phyloP scores from a whole-genome alignment of 2,113 vertebrate species.

The Podiceps cristatus region DNA sequence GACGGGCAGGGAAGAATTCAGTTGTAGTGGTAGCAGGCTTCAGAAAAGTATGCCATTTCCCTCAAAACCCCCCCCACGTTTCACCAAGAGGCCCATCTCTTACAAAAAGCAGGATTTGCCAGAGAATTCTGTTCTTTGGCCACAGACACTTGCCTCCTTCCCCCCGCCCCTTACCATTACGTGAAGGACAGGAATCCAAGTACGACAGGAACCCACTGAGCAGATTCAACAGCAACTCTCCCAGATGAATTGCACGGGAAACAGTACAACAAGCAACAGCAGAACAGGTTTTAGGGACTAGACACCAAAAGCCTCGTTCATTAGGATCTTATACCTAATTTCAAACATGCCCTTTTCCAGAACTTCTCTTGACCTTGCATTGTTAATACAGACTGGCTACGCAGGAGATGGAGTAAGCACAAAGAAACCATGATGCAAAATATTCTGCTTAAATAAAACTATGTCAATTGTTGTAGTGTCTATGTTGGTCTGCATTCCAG shows the following conservation, averaged over 20 bases:
- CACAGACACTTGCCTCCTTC: fast-evolving
- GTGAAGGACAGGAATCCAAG: neutral
- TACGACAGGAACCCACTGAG: neutral
- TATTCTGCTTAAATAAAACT: neutral
- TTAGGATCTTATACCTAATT: neutral
- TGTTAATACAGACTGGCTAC: neutral
- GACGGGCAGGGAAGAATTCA: neutral
- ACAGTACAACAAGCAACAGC: neutral
- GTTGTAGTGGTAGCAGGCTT: neutral
- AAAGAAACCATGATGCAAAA: neutral
- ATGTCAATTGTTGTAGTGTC: neutral
- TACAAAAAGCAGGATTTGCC: neutral
- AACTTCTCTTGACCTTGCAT: neutral
- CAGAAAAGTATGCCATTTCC: neutral
- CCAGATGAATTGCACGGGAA: neutral
- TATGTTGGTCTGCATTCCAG: neutral
- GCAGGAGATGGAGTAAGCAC: neutral
- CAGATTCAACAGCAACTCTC: neutral
- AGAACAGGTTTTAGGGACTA: neutral
- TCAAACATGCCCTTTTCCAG: neutral
- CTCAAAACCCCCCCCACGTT: neutral
- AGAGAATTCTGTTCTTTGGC: neutral
- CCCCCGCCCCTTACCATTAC: neutral
- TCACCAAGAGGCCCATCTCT: neutral
- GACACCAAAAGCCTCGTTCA: neutral